Evolutionary conservation across 2,113 vertebrate species (phyloP).

Genomic region (Pelodiscus sinensis): DNA sequence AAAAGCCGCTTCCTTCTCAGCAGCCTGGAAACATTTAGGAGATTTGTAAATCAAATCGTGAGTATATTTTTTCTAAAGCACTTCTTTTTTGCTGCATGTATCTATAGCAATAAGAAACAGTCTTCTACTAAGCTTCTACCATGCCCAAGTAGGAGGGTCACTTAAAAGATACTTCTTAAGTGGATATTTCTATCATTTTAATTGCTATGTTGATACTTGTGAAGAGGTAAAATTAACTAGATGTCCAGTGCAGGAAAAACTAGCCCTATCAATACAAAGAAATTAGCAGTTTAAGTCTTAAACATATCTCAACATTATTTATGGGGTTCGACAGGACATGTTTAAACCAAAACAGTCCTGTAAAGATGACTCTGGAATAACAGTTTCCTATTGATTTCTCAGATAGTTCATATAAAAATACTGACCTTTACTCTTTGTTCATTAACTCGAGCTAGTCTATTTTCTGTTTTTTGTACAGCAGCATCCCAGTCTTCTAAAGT

Average conservation of each 20-base stretch:
- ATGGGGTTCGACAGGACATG: neutral
- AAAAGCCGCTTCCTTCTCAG: constrained; percentile 89
- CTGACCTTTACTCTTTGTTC: constrained; percentile 92
- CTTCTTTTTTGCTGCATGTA: neutral
- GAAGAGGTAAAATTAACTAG: neutral
- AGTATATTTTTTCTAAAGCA: neutral
- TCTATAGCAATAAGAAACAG: neutral
- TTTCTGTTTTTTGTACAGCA: constrained; percentile 93
- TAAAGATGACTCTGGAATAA: neutral
- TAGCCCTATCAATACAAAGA: neutral
- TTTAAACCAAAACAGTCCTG: neutral
- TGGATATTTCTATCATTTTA: neutral
- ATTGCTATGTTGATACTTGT: rapidly evolving
- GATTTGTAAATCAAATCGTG: neutral
- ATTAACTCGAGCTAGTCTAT: constrained; percentile 86
- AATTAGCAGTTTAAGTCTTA: neutral
- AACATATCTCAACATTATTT: neutral
- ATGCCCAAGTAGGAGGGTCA: rapidly evolving
- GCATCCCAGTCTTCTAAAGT: constrained; percentile 95
- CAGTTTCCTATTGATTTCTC: neutral
- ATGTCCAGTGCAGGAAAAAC: neutral
- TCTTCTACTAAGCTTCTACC: neutral
- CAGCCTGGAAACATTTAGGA: constrained; percentile 76
- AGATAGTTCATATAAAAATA: neutral
- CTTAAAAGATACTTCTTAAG: neutral